Evolutionary conservation across 2,888 invertebrate species (phyloP), one percentile per base, ranked within the genome.

Genomic region (Slavum lentiscoides): DNA sequence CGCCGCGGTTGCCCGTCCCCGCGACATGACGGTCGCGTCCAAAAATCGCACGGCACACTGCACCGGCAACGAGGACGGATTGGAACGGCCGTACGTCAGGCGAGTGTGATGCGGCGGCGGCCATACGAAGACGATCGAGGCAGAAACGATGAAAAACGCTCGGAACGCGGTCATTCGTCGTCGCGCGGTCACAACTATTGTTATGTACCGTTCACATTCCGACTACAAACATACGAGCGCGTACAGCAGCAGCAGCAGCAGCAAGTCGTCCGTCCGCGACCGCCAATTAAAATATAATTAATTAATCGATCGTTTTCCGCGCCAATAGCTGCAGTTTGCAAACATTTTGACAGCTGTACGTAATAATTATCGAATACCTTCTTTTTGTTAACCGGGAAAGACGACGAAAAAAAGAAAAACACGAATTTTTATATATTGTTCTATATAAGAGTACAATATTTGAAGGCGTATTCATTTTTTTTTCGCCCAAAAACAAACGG

Each of bases 291-390:
- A 39, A 55, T 37, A 30, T 30, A 30, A 30, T 30, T 30, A 19
- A 43, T 17, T 43, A 61, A 72, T 61, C 43, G 39, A 59, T 72
- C 9, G 8, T 59, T 61, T 61, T 61, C 39, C 72, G 72, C 43
- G 19, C 43, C 59, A 61, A 11, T 19, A 6, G 21, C 15, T 39
- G 9, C 49, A 9, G 49, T 72, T 23, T 5, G 72, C 43, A 72
- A 72, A 72, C 72, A 43, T 72, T 72, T 72, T 19, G 72, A 72
- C 72, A 61, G 23, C 72, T 17, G 21, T 39, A 15, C 55, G 30
- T 4, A 4, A 30, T 30, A 70, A 58, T 49, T 49, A 49, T 11
- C 11, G 1, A 13, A 49, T 11, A 49, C 11, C 1, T 3, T 15
- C 15, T 49, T 15, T 49, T 49, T 13, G 49, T 49, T 49, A 13